Conservation (phyloP, 2,888 invertebrate genomes). For the Sabatieria punctata region DNA sequence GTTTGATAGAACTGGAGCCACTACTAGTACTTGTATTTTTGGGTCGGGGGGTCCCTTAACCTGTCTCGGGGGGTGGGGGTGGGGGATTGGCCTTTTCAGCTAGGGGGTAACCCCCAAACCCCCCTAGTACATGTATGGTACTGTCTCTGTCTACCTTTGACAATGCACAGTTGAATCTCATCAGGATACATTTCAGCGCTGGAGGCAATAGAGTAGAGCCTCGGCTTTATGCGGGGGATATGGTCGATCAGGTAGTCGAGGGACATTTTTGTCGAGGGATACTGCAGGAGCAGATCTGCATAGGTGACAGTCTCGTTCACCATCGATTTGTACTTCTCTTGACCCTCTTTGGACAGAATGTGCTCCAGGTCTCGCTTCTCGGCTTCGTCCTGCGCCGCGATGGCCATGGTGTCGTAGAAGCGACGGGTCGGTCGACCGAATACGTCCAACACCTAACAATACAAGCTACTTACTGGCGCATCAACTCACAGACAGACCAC, state of each 20-base stretch:
- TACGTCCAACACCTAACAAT: not conserved
- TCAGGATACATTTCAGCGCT: slow-evolving; percentile 14
- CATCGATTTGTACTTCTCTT: slow-evolving; percentile 11
- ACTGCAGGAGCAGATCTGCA: slow-evolving; percentile 14
- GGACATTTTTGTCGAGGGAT: slow-evolving; percentile 11
- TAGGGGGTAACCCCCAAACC: too few species aligned
- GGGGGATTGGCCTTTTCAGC: too few species aligned
- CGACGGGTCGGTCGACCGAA: not conserved
- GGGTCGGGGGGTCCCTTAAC: too few species aligned
- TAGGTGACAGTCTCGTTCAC: slow-evolving; percentile 12
- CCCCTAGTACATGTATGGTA: too few species aligned
- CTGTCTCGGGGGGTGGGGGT: too few species aligned
- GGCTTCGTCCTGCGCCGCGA: not conserved
- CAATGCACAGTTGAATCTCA: slow-evolving; percentile 15
- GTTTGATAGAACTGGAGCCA: too few species aligned
- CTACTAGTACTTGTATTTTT: too few species aligned
- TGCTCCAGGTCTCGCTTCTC: not conserved
- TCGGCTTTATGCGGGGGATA: slow-evolving; percentile 15
- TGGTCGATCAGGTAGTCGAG: slow-evolving; percentile 15
- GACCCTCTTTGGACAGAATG: not conserved
- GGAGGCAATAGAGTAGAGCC: slow-evolving; percentile 16
- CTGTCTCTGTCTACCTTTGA: slow-evolving; percentile 16
- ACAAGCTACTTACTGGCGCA: too few species aligned
- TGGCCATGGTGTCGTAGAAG: not conserved
- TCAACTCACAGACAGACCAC: too few species aligned